phyloP scores from a whole-genome alignment of 2,113 vertebrate species.

The Orthonyx spaldingii region DNA sequence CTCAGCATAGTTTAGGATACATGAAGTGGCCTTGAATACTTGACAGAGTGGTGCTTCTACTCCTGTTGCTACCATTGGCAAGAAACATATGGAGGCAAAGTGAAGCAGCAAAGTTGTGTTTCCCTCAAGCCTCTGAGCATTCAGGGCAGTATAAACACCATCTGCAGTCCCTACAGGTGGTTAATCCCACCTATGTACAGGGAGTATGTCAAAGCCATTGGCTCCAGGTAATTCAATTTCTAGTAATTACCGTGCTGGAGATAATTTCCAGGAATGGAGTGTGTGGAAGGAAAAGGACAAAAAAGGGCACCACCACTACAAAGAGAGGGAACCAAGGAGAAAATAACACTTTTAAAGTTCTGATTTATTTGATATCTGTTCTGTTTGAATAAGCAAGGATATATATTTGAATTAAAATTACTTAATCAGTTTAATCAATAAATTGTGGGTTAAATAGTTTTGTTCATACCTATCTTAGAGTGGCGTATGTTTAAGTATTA shows the following conservation, averaged over 20 bases:
- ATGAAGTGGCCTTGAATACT: not conserved
- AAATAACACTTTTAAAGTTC: not conserved
- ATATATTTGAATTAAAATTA: not conserved
- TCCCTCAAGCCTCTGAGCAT: not conserved
- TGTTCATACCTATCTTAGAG: not conserved
- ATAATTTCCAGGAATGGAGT: not conserved
- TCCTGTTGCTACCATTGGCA: not conserved
- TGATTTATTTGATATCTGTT: not conserved
- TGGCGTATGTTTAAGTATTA: not conserved
- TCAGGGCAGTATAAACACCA: not conserved
- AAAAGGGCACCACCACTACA: not conserved
- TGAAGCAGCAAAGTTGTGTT: not conserved
- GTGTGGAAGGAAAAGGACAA: not conserved
- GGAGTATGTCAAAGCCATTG: not conserved
- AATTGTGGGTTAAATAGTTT: not conserved
- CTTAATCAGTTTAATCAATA: not conserved
- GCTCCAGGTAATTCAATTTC: not conserved
- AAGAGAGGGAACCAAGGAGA: not conserved
- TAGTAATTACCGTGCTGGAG: not conserved
- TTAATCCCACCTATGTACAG: not conserved
- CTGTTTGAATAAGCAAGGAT: not conserved
- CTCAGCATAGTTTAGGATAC: not conserved
- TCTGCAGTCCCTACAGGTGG: conserved; percentile 7
- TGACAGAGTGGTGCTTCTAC: not conserved
- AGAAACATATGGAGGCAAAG: not conserved